phyloP scores from a whole-genome alignment of 2,113 vertebrate species.

The Nycticebus coucang region DNA sequence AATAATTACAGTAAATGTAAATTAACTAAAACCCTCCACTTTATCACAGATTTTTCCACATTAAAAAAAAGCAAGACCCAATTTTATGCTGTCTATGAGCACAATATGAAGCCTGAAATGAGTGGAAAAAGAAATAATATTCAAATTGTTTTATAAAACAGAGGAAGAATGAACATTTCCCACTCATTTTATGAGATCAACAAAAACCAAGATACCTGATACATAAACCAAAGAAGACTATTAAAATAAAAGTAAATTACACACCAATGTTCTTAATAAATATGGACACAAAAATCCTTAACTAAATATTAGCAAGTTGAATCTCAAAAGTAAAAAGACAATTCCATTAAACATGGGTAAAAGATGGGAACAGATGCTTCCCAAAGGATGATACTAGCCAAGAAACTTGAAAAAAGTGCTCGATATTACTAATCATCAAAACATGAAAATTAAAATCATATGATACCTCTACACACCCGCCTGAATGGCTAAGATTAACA shows the following conservation, averaged over 20 bases:
- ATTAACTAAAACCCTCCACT: background rate
- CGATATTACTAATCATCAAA: background rate
- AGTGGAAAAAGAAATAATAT: background rate
- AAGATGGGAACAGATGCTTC: background rate
- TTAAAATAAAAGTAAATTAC: background rate
- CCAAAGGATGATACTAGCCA: background rate
- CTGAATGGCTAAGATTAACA: background rate
- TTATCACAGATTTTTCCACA: background rate
- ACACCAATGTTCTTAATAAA: background rate
- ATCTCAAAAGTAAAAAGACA: background rate
- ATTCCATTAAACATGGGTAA: background rate
- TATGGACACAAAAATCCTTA: background rate
- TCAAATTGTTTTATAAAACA: background rate
- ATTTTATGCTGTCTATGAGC: background rate
- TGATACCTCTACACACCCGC: background rate
- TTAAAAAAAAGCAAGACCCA: background rate
- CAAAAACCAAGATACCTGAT: background rate
- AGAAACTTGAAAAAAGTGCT: background rate
- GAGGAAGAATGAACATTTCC: background rate
- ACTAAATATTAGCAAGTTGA: background rate
- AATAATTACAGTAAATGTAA: conserved; percentile 32
- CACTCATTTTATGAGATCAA: background rate
- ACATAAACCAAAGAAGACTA: background rate
- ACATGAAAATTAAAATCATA: background rate
- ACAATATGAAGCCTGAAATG: background rate